phyloP scores from a whole-genome alignment of 2,797 vertebrate species.

The Karalla daura region DNA sequence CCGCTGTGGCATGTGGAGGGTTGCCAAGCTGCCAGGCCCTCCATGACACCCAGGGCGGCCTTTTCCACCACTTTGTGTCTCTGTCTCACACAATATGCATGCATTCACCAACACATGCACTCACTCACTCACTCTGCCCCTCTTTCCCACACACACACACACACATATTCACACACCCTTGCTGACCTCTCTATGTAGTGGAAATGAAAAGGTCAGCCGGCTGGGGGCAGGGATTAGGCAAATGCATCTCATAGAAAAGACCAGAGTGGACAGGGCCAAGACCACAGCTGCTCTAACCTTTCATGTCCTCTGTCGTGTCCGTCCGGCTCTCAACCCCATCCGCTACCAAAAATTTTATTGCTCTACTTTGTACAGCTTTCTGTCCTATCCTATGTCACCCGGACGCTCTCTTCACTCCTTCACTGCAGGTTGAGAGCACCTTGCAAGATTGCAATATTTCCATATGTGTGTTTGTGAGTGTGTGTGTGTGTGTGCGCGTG shows the following conservation, averaged over 20 bases:
- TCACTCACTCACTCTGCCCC: background rate
- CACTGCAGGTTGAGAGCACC: too few species aligned
- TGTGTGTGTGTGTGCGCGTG: too few species aligned
- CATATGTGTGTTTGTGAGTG: too few species aligned
- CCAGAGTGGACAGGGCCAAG: conserved; percentile 25
- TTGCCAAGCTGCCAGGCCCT: conserved; percentile 41
- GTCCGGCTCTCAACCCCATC: conserved; percentile 10
- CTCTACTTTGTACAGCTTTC: background rate
- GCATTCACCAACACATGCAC: conserved; percentile 7
- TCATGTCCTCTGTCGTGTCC: conserved; percentile 20
- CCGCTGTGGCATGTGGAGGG: conserved; percentile 20
- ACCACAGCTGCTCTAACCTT: conserved; percentile 54
- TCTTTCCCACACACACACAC: conserved; percentile 1
- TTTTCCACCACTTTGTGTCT: conserved; percentile 19
- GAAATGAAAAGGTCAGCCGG: conserved; percentile 55
- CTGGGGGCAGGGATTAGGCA: conserved; percentile 55
- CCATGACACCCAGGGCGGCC: conserved; percentile 24
- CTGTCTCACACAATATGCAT: conserved; percentile 2
- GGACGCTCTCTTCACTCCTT: background rate
- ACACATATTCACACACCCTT: background rate
- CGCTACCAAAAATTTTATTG: background rate
- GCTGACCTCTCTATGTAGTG: conserved; percentile 22
- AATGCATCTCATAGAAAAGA: conserved; percentile 43
- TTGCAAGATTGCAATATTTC: too few species aligned
- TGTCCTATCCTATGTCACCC: background rate